Base-by-base conservation (phyloP, 2,888 invertebrate species). In the Aphrophora alni region DNA sequence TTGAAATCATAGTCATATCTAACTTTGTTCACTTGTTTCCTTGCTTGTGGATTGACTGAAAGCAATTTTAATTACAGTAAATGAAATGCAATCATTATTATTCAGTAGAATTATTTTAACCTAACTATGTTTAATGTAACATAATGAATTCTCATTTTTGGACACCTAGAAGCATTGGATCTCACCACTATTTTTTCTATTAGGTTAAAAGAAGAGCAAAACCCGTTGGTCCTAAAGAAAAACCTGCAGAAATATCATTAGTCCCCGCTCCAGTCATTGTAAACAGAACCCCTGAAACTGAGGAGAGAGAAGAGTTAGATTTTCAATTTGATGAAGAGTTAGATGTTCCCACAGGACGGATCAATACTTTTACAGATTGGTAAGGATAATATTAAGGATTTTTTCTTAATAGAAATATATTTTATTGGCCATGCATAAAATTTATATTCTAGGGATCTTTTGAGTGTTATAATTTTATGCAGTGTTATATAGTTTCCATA, bases 261-360 rank as follows among this genome's bases (percentile, higher is more conserved):
- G 74, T 44, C 78, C n/a, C 87, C 86, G 28, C 86, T 85, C 1
- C 87, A 84, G 78, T 85, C 85, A 21, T 86, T 85, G 51, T 33
- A 14, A 71, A 78, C 77, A 14, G 86, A 86, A 38, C 84, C 38
- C 28, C 24, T n/a, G 12, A 28, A 38, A 38, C 59, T 71, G 86
- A 88, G 80, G 89, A 90, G 84, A 91, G 93, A 84, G 97, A 98
- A 89, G 98, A 98, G 88, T 89, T 98, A 84, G 97, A 98, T 88
- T 99, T 99, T 90, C 96, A 97, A 89, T 97, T 99, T 87, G 98
- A 99, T 87, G 98, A 98, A 90, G 99, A 99, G 88, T 89, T 98
- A 83, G 96, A 97, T 81, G 89, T 95, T 84, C 95, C 95, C 0
- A 93, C 93, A 80, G 96, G 95, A 24, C 90, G 96, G 82, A 93